A percentile compares a stretch with the other conserved stretches of the same genome.
phyloP scores from a whole-genome alignment of 1,140 invertebrate genomes.

The Ganaspis sp. region DNA sequence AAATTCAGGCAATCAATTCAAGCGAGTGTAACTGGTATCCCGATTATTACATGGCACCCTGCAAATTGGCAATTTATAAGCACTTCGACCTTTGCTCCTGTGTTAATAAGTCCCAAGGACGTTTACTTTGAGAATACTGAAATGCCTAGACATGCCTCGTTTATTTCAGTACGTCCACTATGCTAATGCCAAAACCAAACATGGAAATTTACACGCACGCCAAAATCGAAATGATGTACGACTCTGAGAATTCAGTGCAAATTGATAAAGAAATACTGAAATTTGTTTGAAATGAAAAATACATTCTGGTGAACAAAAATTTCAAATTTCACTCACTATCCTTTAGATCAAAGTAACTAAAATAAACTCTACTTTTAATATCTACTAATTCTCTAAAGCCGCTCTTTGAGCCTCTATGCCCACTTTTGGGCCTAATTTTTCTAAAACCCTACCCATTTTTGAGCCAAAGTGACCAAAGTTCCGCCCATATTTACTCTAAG shows the following conservation, averaged over 20 bases:
- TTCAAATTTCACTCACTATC: no score
- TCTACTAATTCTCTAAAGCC: no score
- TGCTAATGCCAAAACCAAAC: slow-evolving; percentile 2
- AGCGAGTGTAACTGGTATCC: slow-evolving; percentile 10
- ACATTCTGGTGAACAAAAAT: no score
- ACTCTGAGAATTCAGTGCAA: neutral
- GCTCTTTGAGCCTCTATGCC: no score
- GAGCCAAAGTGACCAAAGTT: no score
- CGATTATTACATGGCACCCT: neutral
- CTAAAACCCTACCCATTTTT: no score
- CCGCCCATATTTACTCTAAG: no score
- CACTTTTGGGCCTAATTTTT: no score
- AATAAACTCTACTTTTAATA: no score
- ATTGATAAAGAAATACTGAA: no score
- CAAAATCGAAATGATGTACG: slow-evolving; percentile 6
- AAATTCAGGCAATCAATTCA: neutral
- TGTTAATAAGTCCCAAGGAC: slow-evolving; percentile 10
- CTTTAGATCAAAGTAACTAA: no score
- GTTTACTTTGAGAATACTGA: neutral
- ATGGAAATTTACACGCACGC: neutral
- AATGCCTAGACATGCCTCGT: neutral
- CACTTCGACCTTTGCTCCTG: slow-evolving; percentile 8
- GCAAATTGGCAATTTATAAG: slow-evolving; percentile 29
- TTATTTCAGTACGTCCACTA: neutral
- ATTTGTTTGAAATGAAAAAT: no score